Conservation (phyloP, 2,888 invertebrate species). For the Agrypnus murinus region DNA sequence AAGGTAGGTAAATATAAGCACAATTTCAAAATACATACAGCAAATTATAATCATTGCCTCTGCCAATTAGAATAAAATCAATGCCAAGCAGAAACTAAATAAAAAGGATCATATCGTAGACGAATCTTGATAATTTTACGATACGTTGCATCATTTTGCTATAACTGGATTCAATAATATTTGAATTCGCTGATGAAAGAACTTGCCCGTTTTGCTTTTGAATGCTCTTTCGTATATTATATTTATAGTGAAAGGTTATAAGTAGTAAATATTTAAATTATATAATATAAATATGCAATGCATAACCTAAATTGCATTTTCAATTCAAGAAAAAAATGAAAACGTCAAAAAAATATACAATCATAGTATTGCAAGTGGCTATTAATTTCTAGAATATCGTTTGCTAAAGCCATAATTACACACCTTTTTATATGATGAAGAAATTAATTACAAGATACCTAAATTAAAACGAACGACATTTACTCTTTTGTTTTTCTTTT, state of each 20-base stretch:
- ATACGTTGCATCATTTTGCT: conserved; percentile 2
- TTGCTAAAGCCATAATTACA: too few relatives aligned
- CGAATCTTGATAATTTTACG: neutral
- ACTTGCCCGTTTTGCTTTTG: neutral
- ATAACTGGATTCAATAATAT: neutral
- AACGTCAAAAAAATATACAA: too few relatives aligned
- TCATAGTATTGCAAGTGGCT: too few relatives aligned
- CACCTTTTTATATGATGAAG: too few relatives aligned
- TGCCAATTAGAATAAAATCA: conserved; percentile 5
- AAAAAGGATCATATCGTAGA: neutral
- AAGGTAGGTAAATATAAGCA: too few relatives aligned
- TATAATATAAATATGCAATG: conserved; percentile 5
- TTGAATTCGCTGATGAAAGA: neutral
- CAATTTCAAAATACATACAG: too few relatives aligned
- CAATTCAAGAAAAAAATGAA: too few relatives aligned
- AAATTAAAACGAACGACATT: too few relatives aligned
- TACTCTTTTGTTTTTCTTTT: too few relatives aligned
- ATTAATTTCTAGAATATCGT: too few relatives aligned
- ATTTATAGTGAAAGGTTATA: neutral
- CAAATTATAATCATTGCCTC: too few relatives aligned
- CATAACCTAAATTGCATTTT: conserved; percentile 10
- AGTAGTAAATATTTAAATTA: neutral
- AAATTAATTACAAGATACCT: too few relatives aligned
- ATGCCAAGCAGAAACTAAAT: conserved; percentile 1
- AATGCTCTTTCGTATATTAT: neutral